Evolutionary conservation across 2,797 vertebrate species (phyloP), one percentile per base, ranked within the genome.

Genomic region (Urosaurus nigricauda): DNA sequence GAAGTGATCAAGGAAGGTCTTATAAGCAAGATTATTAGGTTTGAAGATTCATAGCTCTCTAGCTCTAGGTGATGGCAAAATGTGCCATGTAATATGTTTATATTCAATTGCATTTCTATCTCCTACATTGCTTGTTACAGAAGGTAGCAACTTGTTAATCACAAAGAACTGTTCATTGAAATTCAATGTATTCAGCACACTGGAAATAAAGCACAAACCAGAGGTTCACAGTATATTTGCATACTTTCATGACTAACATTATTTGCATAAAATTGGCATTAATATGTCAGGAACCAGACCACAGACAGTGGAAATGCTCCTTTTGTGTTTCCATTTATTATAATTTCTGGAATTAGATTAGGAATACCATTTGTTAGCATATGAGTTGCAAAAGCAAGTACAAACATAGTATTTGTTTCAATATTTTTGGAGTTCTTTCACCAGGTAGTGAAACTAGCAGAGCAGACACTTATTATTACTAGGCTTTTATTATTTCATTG

Each of bases 221-320:
- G 47, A 73, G 78, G 63, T 73, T 80, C 51, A 81, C 35, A 63
- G 37, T 32, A 47, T 85, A 79, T 85, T 85, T 85, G 83, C 77
- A 80, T 85, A 80, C 47, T 73, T 79, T 89, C 83, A 89, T 73
- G 53, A 32, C 51, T 73, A 79, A 80, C 37, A 63, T 80, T 43
- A 71, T 89, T 80, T 89, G 68, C 78, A 85, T 51, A 73, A 85
- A 89, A 85, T 51, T 89, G 75, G 60, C 53, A 71, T 79, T 84
- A 79, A 71, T 73, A 29, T 73, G 26, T 78, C 43, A 37, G 56
- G 21, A 85, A 85, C 65, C 51, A 80, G 78, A 73, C 51, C 65
- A 73, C 79, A 35, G 65, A 37, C 51, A 47, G 37, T 63, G 53
- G 83, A 79, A 65, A 85, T 79, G 82, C 60, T 85, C 16, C 51